phyloP scores from a whole-genome alignment of 2,113 vertebrate species.

The Microtus oregoni region DNA sequence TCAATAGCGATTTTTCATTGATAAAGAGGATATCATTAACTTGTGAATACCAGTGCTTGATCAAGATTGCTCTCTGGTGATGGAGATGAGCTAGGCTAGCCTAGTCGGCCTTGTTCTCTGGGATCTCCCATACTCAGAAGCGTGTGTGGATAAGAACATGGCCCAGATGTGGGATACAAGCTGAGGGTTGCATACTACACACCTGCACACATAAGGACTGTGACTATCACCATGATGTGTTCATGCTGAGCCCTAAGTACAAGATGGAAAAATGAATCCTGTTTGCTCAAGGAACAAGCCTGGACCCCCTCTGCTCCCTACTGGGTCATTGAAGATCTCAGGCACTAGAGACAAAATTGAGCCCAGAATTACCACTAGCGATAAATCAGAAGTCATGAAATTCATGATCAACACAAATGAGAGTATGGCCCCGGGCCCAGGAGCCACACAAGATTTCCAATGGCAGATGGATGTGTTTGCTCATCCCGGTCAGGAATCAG shows the following conservation, averaged over 20 bases:
- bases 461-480: fast-evolving
- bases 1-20: background rate
- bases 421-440: no score
- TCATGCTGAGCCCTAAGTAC: background rate
- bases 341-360: background rate
- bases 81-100: background rate
- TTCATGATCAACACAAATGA: background rate
- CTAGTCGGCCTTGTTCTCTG: background rate
- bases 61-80: background rate
- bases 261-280: no score
- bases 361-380: background rate
- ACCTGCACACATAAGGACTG: background rate
- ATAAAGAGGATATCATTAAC: background rate
- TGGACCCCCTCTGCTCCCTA: background rate
- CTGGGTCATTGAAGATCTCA: background rate
- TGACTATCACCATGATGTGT: no score
- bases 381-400: background rate
- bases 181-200: background rate
- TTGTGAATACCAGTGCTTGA: background rate
- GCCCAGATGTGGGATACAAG: background rate
- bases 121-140: background rate
- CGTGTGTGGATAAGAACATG: background rate
- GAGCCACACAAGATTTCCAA: background rate
- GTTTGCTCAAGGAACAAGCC: background rate
- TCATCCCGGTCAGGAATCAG: background rate